Percentiles rank a stretch among this genome's conserved stretches.
phyloP scores from a whole-genome alignment of 2,888 invertebrate genomes.

The Ophion costatus region DNA sequence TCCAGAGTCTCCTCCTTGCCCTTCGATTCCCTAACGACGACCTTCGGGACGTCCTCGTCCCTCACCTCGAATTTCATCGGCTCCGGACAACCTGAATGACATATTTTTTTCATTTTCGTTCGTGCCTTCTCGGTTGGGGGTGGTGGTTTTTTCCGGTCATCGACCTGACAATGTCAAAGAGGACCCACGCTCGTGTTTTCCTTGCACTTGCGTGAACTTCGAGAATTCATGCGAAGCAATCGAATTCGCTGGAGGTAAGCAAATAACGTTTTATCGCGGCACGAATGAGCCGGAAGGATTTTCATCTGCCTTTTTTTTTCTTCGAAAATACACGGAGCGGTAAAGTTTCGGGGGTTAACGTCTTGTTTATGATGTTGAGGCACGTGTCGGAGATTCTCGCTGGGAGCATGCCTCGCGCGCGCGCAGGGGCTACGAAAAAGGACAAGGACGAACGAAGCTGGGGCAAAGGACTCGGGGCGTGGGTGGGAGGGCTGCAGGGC shows the following conservation, averaged over 20 bases:
- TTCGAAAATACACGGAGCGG: neutral
- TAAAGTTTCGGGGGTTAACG: neutral
- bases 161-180: no score
- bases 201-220: neutral
- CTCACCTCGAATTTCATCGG: constrained; percentile 78
- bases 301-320: neutral
- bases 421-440: constrained; percentile 35
- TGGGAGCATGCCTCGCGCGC: constrained; percentile 49
- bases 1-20: constrained; percentile 88
- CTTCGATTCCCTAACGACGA: constrained; percentile 86
- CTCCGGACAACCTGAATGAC: constrained; percentile 68
- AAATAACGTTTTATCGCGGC: neutral
- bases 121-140: neutral
- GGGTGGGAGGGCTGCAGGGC: constrained; percentile 38
- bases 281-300: neutral
- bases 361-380: constrained; percentile 72
- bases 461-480: constrained; percentile 58
- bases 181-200: neutral
- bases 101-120: constrained; percentile 12
- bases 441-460: constrained; percentile 36
- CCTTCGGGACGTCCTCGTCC: constrained; percentile 85
- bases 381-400: constrained; percentile 71
- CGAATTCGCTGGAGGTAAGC: neutral
- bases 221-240: neutral
- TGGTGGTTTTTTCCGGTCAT: neutral